Evolutionary conservation across 2,113 vertebrate genomes (phyloP).

Genomic region (Parotia lawesii): DNA sequence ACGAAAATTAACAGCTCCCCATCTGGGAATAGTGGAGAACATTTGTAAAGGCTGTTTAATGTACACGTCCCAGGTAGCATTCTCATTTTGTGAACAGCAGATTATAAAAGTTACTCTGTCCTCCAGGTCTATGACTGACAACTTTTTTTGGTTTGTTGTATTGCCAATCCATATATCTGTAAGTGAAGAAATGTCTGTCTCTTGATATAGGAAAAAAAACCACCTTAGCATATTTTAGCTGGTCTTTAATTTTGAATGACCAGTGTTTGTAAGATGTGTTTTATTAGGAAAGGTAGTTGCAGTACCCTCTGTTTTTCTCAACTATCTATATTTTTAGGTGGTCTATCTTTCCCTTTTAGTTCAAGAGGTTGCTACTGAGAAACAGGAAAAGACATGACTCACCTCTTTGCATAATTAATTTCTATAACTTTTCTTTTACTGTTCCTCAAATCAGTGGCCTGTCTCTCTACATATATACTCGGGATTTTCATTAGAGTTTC

Average conservation of each 20-base stretch:
- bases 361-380: not conserved
- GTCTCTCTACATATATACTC: not conserved
- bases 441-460: not conserved
- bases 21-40: not conserved
- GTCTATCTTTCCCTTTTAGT: not conserved
- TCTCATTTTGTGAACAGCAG: not conserved
- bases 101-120: not conserved
- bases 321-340: not conserved
- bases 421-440: not conserved
- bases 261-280: not conserved
- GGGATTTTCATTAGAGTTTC: not conserved
- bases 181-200: not conserved
- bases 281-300: not conserved
- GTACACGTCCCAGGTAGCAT: not conserved
- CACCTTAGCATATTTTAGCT: not conserved
- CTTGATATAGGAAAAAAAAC: not conserved
- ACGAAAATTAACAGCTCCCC: not conserved
- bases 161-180: not conserved
- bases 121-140: not conserved
- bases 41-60: not conserved
- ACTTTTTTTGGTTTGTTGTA: not conserved
- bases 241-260: not conserved
- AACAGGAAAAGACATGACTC: not conserved
- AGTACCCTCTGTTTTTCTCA: not conserved
- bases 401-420: not conserved